These are phyloP conservation scores for Notarius lentiginosus DNA, from an alignment of 2,113 vertebrate genomes.

Conservation along the genomic window DNA sequence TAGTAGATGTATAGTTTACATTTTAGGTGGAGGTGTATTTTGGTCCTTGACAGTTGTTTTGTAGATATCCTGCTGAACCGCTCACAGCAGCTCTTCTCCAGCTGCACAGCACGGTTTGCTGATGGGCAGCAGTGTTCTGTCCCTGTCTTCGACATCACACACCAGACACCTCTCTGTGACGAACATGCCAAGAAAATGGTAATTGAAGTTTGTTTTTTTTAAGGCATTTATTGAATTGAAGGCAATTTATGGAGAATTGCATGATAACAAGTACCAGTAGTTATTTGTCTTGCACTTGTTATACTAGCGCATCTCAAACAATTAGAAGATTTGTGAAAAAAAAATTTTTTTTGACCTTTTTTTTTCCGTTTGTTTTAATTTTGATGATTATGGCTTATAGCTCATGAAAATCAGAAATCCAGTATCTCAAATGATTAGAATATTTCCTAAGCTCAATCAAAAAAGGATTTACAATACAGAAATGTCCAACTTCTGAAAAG, in stretches of 20 bases:
- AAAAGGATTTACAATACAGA: too few relatives aligned
- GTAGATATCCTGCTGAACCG: constrained; percentile 94
- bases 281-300: not conserved
- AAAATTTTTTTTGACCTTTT: too few relatives aligned
- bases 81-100: constrained; percentile 98
- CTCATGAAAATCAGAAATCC: too few relatives aligned
- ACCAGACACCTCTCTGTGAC: constrained; percentile 97
- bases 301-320: too few relatives aligned
- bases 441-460: too few relatives aligned
- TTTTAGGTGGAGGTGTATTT: constrained; percentile 1
- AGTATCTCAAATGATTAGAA: too few relatives aligned
- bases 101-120: constrained; percentile 97
- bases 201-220: constrained; percentile 49
- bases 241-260: not conserved
- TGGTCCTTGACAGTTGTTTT: constrained; percentile 73
- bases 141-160: constrained; percentile 97
- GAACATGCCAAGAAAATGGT: constrained; percentile 99
- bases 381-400: too few relatives aligned
- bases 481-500: too few relatives aligned
- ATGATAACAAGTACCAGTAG: not conserved
- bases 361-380: too few relatives aligned
- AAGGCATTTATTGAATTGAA: not conserved
- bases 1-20: not conserved
- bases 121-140: constrained; percentile 97
- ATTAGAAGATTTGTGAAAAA: too few relatives aligned